A percentile compares a stretch with the other conserved stretches of the same genome.
Evolutionary conservation across 2,888 invertebrate species (phyloP).

Genomic region (Baccha elongata): DNA sequence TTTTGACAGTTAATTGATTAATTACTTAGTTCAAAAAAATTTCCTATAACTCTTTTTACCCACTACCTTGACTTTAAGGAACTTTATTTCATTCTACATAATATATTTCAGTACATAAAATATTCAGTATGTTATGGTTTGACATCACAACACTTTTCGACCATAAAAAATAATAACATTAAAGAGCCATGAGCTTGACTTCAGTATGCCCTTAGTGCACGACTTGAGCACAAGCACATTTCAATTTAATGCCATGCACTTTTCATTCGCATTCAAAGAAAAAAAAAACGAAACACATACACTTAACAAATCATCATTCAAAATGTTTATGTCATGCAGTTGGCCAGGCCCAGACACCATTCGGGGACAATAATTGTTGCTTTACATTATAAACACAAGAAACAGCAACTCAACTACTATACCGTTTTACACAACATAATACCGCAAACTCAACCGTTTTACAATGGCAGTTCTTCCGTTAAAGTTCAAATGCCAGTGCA

Average conservation of each 20-base stretch:
- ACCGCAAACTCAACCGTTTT: constrained; percentile 44
- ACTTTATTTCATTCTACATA: no score
- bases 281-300: constrained; percentile 15
- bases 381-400: constrained; percentile 7
- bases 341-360: constrained; percentile 59
- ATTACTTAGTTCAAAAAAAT: no score
- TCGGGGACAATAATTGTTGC: constrained; percentile 70
- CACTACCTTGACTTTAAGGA: no score
- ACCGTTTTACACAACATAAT: constrained; percentile 19
- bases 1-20: no score
- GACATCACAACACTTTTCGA: background rate
- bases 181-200: constrained; percentile 25
- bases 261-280: constrained; percentile 2
- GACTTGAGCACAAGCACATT: constrained; percentile 9
- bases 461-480: constrained; percentile 50
- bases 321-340: constrained; percentile 47
- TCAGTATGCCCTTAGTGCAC: background rate
- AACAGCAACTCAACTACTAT: background rate
- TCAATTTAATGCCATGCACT: constrained; percentile 48
- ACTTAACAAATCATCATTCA: constrained; percentile 56
- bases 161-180: constrained; percentile 2
- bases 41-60: no score
- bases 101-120: no score
- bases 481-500: constrained; percentile 49
- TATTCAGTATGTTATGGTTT: background rate